Evolutionary conservation across 2,113 vertebrate species (phyloP), one percentile per base, ranked within the genome.

Genomic region (Xiphophorus maculatus): DNA sequence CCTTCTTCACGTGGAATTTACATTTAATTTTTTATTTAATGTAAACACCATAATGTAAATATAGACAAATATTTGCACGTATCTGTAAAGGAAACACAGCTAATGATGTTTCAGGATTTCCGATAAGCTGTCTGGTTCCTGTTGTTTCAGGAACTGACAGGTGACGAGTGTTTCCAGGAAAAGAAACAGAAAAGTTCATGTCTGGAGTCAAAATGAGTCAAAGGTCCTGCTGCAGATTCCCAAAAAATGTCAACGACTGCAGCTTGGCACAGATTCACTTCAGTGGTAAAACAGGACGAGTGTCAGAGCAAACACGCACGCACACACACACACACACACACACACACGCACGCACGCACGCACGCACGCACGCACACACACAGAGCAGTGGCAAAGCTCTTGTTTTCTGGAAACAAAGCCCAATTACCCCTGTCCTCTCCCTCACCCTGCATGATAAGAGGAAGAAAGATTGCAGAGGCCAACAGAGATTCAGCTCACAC

Each of bases 361-460:
- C 51, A 69, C n/a, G n/a, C n/a, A n/a, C n/a, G n/a, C n/a, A n/a
- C n/a, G n/a, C n/a, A n/a, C n/a, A n/a, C 48, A 65, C 28, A 17
- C 61, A 58, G n/a, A 74, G 13, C 22, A 33, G 69, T 1, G 60
- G 33, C 8, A 75, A 54, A 15, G 71, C 61, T 61, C 72, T 73
- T 88, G 81, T 91, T 89, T 88, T 81, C 70, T 79, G 86, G 71
- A 84, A 90, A 84, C 85, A 81, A 82, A 69, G 65, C 60, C 66
- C 66, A 82, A 80, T 88, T 82, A 85, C 48, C 29, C 58, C 63
- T 60, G 83, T 76, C 87, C 83, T 78, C 61, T 73, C 37, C 11
- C 40, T 88, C 73, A 88, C 83, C 84, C 81, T 76, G 67, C 62
- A 61, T 4, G 6, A 44, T 48, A 27, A 51, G 42, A 40, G 70